Percentiles rank a stretch among this genome's conserved stretches.
phyloP scores from a whole-genome alignment of 2,888 invertebrate genomes.

The Lasioglossum oenotherae region DNA sequence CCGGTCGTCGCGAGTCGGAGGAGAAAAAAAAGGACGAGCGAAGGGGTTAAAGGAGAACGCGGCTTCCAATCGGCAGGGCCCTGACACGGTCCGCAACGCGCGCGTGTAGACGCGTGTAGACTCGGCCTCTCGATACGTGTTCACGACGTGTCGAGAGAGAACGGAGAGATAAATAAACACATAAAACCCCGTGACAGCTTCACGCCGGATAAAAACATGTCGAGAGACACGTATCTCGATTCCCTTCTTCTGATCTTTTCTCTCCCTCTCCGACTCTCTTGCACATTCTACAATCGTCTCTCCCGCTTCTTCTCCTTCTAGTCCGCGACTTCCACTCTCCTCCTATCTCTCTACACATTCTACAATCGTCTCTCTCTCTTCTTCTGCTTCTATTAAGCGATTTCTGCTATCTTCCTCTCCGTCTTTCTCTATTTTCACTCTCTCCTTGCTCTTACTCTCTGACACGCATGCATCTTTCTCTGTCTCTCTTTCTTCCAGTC shows the following conservation, averaged over 20 bases:
- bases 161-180: constrained; percentile 77
- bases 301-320: constrained; percentile 14
- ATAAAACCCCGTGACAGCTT: constrained; percentile 79
- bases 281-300: neutral
- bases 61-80: constrained; percentile 61
- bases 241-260: constrained; percentile 44
- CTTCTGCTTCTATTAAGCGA: neutral
- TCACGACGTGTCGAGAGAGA: constrained; percentile 49
- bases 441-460: too few relatives aligned
- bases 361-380: neutral
- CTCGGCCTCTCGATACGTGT: constrained; percentile 43
- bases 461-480: too few relatives aligned
- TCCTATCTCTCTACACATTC: neutral
- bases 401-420: constrained; percentile 12
- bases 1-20: constrained; percentile 64
- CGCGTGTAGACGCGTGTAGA: constrained; percentile 39
- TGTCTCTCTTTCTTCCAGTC: too few relatives aligned
- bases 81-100: constrained; percentile 53
- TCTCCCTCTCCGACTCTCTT: neutral
- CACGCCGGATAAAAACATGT: constrained; percentile 76
- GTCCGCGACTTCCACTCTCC: constrained; percentile 21
- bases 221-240: constrained; percentile 68
- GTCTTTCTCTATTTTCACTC: neutral
- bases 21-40: constrained; percentile 32
- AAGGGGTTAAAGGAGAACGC: constrained; percentile 66